These are phyloP conservation scores for Platysteira castanea DNA, from an alignment of 2,113 vertebrate genomes.

Conservation along the genomic window DNA sequence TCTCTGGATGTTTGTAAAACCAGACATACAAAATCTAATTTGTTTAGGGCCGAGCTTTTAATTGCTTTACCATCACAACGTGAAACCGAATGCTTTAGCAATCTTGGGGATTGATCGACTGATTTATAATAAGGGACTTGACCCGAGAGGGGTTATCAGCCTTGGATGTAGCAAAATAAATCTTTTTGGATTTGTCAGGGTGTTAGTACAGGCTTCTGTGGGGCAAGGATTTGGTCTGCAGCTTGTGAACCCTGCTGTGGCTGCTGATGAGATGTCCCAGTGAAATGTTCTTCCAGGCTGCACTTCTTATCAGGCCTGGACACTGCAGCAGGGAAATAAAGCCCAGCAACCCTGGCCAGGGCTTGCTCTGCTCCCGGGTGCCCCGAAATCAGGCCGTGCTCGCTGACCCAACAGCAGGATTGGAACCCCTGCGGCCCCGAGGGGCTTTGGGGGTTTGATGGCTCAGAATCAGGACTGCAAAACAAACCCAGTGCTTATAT, in stretches of 20 bases:
- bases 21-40: conserved; percentile 45
- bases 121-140: background rate
- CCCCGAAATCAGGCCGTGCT: background rate
- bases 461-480: background rate
- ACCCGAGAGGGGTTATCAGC: background rate
- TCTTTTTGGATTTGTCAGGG: background rate
- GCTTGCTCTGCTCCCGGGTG: background rate
- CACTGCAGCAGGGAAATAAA: background rate
- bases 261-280: background rate
- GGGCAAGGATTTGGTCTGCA: background rate
- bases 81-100: background rate
- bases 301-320: background rate
- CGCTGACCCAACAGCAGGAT: background rate
- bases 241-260: background rate
- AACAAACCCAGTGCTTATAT: background rate
- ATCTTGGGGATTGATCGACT: background rate
- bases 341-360: background rate
- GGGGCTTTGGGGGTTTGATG: background rate
- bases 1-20: conserved; percentile 27
- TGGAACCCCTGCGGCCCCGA: background rate
- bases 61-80: conserved; percentile 23
- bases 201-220: background rate
- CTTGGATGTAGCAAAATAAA: background rate
- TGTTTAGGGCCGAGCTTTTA: conserved; percentile 36
- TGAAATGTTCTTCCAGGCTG: background rate